Evolutionary conservation across 2,113 vertebrate genomes (phyloP).

Genomic region (Bos taurus): DNA sequence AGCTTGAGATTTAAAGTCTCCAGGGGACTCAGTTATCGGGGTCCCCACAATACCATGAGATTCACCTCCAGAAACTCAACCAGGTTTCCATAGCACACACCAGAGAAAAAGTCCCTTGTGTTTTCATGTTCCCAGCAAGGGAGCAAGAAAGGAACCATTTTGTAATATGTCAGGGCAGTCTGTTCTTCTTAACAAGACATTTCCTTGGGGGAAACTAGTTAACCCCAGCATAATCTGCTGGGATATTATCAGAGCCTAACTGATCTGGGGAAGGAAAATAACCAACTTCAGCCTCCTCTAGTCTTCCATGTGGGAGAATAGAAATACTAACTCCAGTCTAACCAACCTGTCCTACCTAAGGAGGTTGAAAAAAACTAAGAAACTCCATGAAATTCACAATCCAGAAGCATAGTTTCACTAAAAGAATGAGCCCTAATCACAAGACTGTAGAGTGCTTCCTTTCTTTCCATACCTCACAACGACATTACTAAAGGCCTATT

Average conservation of each 20-base stretch:
- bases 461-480: neutral
- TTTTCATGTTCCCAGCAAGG: neutral
- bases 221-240: neutral
- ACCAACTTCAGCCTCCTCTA: neutral
- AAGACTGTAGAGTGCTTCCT: neutral
- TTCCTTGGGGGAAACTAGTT: neutral
- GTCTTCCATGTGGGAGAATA: neutral
- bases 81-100: neutral
- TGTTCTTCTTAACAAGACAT: neutral
- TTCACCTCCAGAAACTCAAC: neutral
- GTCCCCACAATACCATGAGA: neutral
- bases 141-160: neutral
- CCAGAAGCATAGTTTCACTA: neutral
- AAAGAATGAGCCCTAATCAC: neutral
- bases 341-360: neutral
- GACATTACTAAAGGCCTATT: neutral
- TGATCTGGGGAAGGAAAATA: neutral
- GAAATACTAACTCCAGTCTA: neutral
- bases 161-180: neutral
- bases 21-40: neutral
- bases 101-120: neutral
- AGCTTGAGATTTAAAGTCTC: neutral
- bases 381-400: neutral
- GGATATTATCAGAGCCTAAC: neutral
- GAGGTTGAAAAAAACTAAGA: neutral